phyloP scores from a whole-genome alignment of 2,113 vertebrate species.

The Scophthalmus maximus region DNA sequence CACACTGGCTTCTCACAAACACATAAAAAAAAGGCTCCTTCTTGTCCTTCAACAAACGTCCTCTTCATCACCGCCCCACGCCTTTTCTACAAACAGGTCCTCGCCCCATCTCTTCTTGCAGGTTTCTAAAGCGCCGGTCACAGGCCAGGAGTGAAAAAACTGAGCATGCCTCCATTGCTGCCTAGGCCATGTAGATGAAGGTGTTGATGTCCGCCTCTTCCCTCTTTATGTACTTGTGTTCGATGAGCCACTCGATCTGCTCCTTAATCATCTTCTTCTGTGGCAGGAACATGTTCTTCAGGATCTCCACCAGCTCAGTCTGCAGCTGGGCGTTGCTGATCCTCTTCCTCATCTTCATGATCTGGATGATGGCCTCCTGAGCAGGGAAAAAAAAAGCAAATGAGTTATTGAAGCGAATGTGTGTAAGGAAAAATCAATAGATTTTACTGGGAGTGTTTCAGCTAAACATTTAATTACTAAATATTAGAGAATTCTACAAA shows the following conservation, averaged over 20 bases:
- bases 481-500: no score
- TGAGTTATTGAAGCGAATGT: no score
- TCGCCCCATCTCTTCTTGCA: conserved; percentile 8
- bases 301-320: conserved; percentile 99
- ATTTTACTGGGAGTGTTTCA: no score
- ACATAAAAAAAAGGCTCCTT: conserved; percentile 37
- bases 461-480: no score
- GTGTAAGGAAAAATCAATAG: no score
- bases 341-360: conserved; percentile 99
- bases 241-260: conserved; percentile 99
- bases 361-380: conserved; percentile 98
- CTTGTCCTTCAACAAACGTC: conserved; percentile 1
- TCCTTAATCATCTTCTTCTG: conserved; percentile 99
- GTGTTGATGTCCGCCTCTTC: conserved; percentile 97
- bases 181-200: conserved; percentile 96
- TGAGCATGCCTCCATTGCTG: neutral
- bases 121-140: conserved; percentile 35
- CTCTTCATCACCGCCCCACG: neutral
- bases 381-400: conserved; percentile 3
- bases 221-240: conserved; percentile 98
- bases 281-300: conserved; percentile 99
- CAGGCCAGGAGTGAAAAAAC: conserved; percentile 38
- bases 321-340: conserved; percentile 98
- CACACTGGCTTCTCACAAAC: conserved; percentile 52
- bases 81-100: conserved; percentile 3